Evolutionary conservation across 2,113 vertebrate species (phyloP).

Genomic region (Vombatus ursinus): DNA sequence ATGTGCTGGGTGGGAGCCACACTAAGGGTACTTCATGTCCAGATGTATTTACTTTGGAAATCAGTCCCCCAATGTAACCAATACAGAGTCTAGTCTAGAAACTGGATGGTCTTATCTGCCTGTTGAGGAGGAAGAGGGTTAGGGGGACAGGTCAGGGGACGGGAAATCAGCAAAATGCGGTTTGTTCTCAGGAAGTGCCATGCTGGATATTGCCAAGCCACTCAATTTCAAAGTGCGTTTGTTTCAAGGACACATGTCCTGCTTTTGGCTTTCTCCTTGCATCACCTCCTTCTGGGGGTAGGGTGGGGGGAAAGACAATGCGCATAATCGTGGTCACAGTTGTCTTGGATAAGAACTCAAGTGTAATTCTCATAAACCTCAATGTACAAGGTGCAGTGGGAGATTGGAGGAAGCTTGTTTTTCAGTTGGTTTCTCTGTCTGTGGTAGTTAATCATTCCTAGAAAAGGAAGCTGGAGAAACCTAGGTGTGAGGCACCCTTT

Average conservation of each 20-base stretch:
- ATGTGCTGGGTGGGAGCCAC: background rate
- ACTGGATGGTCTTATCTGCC: conserved; percentile 7
- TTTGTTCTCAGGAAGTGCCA: conserved; percentile 63
- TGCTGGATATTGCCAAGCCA: conserved; percentile 60
- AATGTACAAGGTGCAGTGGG: conserved; percentile 85
- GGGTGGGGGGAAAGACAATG: background rate
- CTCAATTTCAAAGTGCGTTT: conserved; percentile 44
- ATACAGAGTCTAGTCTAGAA: conserved; percentile 10
- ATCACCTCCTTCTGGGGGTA: conserved; percentile 71
- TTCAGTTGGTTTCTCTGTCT: conserved; percentile 86
- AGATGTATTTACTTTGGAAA: background rate
- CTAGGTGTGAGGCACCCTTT: conserved; percentile 78
- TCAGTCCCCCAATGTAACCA: background rate
- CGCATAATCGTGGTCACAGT: conserved; percentile 60
- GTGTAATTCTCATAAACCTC: conserved; percentile 83
- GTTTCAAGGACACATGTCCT: conserved; percentile 59
- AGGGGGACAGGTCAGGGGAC: background rate
- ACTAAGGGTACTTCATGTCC: background rate
- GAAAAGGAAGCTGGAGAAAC: conserved; percentile 86
- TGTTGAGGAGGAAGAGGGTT: conserved; percentile 51
- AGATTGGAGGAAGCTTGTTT: conserved; percentile 87
- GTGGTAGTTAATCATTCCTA: conserved; percentile 83
- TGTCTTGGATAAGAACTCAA: conserved; percentile 82
- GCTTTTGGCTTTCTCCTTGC: conserved; percentile 56
- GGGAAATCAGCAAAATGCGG: conserved; percentile 62